A percentile compares a stretch with the other conserved stretches of the same genome.
These are phyloP conservation scores for Peromyscus aztecus DNA, from an alignment of 2,797 vertebrate genomes.

Conservation along the genomic window DNA sequence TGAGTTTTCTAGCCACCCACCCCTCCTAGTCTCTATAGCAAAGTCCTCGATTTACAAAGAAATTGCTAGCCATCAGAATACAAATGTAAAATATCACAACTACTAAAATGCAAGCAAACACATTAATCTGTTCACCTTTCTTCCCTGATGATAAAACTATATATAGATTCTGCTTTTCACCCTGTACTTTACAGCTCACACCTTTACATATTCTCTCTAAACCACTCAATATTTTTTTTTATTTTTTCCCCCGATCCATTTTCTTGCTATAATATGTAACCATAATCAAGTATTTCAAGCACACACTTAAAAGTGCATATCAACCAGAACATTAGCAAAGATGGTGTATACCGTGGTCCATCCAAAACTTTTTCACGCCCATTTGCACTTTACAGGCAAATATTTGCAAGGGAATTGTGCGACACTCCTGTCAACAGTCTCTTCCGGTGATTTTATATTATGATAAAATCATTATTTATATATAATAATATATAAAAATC, in stretches of 20 bases:
- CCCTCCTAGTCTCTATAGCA: neutral
- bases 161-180: neutral
- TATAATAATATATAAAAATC: too few species aligned
- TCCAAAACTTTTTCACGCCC: neutral
- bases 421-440: neutral
- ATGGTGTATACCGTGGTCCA: neutral
- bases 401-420: neutral
- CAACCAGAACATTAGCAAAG: neutral
- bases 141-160: neutral
- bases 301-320: neutral
- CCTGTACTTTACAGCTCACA: neutral
- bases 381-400: neutral
- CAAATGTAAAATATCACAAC: neutral
- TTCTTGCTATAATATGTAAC: neutral
- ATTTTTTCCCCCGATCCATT: neutral
- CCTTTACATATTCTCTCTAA: neutral
- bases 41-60: neutral
- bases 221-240: constrained; percentile 15
- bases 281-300: neutral
- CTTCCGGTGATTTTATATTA: neutral
- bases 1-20: neutral
- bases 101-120: neutral
- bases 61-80: neutral
- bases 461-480: too few species aligned
- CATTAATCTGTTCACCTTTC: neutral